These are phyloP conservation scores for Thunnus thynnus DNA, from an alignment of 2,113 vertebrate genomes.

Conservation along the genomic window DNA sequence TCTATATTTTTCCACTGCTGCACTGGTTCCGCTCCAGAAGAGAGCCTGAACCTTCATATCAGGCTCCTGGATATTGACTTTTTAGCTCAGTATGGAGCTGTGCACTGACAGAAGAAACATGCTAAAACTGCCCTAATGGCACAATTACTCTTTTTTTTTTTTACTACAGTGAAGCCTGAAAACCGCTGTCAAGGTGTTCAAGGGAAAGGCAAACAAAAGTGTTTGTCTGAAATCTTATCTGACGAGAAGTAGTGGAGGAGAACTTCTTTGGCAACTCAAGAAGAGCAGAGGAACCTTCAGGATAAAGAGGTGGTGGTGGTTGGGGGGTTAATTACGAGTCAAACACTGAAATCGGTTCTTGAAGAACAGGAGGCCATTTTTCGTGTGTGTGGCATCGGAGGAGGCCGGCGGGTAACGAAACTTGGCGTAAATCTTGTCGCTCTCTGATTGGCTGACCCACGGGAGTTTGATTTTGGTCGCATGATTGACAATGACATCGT, in stretches of 20 bases:
- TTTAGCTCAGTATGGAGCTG: not conserved
- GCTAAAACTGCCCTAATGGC: conserved; percentile 18
- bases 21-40: not conserved
- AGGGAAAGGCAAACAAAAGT: conserved; percentile 34
- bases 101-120: conserved; percentile 22
- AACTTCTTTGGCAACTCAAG: conserved; percentile 78
- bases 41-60: not conserved
- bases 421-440: conserved; percentile 87
- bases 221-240: conserved; percentile 54
- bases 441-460: conserved; percentile 86
- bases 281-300: conserved; percentile 56
- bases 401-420: conserved; percentile 90
- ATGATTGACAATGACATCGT: conserved; percentile 91
- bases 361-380: conserved; percentile 90
- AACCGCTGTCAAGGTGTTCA: conserved; percentile 13
- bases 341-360: conserved; percentile 95
- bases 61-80: not conserved
- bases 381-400: conserved; percentile 84
- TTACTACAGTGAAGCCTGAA: conserved; percentile 1
- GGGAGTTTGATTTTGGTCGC: conserved; percentile 93
- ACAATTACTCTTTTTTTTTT: not conserved
- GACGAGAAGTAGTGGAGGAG: conserved; percentile 17
- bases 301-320: conserved; percentile 8
- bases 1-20: not conserved
- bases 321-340: conserved; percentile 84